Evolutionary conservation across 2,797 vertebrate genomes (phyloP).

Genomic region (Coracias cyanogaster): DNA sequence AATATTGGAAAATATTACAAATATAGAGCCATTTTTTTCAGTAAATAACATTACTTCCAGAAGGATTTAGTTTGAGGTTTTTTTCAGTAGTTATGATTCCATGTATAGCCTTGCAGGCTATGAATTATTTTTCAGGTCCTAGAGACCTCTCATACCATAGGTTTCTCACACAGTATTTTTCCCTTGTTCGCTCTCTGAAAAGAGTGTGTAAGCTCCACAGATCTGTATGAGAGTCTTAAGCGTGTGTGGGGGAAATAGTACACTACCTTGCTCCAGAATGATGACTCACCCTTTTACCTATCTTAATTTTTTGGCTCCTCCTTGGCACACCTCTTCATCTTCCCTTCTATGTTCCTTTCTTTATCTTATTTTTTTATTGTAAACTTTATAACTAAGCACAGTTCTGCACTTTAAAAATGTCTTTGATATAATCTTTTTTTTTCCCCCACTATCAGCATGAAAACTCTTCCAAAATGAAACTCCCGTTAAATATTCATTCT

Average conservation of each 20-base stretch:
- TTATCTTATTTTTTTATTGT: background rate
- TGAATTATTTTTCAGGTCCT: background rate
- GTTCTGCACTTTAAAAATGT: background rate
- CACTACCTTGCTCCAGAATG: background rate
- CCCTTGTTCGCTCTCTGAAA: background rate
- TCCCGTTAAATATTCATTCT: background rate
- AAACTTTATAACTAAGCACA: background rate
- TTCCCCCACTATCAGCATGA: background rate
- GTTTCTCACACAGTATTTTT: background rate
- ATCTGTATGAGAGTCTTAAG: background rate
- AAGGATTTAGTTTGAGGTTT: background rate
- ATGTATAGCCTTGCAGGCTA: background rate
- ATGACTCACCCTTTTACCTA: background rate
- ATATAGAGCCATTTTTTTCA: background rate
- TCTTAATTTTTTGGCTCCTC: background rate
- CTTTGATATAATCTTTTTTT: background rate
- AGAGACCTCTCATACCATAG: background rate
- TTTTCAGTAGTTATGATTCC: background rate
- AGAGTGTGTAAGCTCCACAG: background rate
- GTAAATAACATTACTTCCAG: background rate
- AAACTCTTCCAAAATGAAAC: background rate
- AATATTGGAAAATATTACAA: background rate
- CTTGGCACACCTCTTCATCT: background rate
- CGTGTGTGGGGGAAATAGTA: background rate
- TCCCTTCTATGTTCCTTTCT: background rate